Conservation (phyloP, 1,140 invertebrate genomes). For the Hylaeus anthracinus region DNA sequence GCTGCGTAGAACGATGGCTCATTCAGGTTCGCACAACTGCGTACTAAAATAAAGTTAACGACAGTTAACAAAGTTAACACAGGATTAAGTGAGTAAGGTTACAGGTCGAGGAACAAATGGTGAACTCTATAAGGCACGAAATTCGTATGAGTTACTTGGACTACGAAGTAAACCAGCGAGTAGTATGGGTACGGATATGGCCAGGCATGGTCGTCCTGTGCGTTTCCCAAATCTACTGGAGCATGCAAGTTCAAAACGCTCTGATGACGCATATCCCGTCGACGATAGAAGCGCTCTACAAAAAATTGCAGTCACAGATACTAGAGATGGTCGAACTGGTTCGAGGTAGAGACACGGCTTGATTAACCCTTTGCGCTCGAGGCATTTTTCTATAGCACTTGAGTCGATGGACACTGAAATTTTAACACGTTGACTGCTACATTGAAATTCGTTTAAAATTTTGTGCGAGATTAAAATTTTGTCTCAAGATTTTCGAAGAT, state of each 20-base stretch:
- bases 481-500: no score
- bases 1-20: constrained; percentile 97
- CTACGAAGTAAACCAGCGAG: constrained; percentile 85
- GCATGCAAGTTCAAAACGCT: constrained; percentile 87
- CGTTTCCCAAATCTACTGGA: constrained; percentile 95
- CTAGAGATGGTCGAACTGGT: constrained; percentile 84
- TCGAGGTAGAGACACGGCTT: constrained; percentile 61
- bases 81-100: not conserved
- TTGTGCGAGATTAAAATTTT: no score
- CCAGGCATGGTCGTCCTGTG: constrained; percentile 94
- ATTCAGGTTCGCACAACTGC: constrained; percentile 81
- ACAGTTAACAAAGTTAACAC: no score
- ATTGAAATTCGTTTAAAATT: no score
- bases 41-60: not conserved
- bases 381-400: no score
- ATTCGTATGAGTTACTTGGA: constrained; percentile 87
- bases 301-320: constrained; percentile 82
- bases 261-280: constrained; percentile 83
- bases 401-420: no score
- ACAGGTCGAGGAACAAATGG: constrained; percentile 92
- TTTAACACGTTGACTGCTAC: no score
- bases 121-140: constrained; percentile 87
- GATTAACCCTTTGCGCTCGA: no score
- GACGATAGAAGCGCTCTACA: constrained; percentile 82
- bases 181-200: constrained; percentile 91